Conservation (phyloP, 2,888 invertebrate genomes). For the Platycnemis pennipes region DNA sequence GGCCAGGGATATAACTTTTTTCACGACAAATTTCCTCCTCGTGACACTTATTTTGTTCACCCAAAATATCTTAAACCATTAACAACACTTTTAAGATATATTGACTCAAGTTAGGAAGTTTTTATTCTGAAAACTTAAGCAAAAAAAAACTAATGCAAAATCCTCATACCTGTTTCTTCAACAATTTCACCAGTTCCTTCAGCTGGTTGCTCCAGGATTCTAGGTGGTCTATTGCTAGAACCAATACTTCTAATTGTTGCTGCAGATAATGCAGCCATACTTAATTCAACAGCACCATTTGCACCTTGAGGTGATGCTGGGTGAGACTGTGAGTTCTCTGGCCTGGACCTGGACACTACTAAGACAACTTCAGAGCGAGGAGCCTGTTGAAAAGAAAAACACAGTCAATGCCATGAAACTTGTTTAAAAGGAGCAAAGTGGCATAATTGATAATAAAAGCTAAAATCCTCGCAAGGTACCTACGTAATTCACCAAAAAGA, state of each 20-base stretch:
- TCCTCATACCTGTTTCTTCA: slow-evolving; percentile 61
- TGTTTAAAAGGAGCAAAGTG: no score
- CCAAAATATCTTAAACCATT: no score
- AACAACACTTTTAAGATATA: no score
- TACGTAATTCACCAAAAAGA: no score
- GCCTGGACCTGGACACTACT: slow-evolving; percentile 84
- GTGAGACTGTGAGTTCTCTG: slow-evolving; percentile 77
- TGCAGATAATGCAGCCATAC: slow-evolving; percentile 34
- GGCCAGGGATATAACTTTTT: no score
- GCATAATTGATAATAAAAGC: no score
- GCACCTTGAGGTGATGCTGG: slow-evolving; percentile 75
- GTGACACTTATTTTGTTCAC: no score
- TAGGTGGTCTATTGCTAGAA: slow-evolving; percentile 74
- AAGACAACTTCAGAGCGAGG: slow-evolving; percentile 90
- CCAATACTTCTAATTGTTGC: slow-evolving; percentile 70
- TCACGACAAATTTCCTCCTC: no score
- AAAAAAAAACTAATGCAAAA: no score
- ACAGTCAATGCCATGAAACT: background rate
- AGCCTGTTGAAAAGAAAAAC: slow-evolving; percentile 80
- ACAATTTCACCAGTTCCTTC: slow-evolving; percentile 46
- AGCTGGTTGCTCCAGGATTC: slow-evolving; percentile 73
- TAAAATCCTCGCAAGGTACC: no score
- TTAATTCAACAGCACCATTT: slow-evolving; percentile 68
- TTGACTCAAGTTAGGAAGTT: no score
- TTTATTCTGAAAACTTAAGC: no score